These are phyloP conservation scores for Aspidiotus destructor DNA, from an alignment of 2,888 invertebrate species.

Conservation along the genomic window DNA sequence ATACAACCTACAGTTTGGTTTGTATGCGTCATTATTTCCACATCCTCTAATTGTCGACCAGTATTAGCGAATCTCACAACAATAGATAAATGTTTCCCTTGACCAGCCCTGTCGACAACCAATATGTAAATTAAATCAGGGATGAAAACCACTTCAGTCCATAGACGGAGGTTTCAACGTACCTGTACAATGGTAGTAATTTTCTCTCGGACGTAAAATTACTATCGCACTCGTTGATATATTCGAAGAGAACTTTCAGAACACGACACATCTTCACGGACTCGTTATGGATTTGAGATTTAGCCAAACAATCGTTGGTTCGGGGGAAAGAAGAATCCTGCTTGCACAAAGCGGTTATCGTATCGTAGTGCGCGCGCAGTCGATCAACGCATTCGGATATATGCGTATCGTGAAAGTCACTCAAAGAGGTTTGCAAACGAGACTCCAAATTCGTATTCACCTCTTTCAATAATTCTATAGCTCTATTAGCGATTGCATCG, in stretches of 20 bases:
- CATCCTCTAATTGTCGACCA: constrained; percentile 73
- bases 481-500: constrained; percentile 86
- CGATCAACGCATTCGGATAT: constrained; percentile 86
- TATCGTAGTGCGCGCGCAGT: constrained; percentile 75
- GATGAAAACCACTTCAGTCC: not conserved
- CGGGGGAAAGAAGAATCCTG: constrained; percentile 7
- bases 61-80: constrained; percentile 80
- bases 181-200: constrained; percentile 74
- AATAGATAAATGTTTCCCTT: constrained; percentile 79
- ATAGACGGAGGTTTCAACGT: constrained; percentile 31
- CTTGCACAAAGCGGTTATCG: constrained; percentile 52
- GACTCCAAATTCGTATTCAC: constrained; percentile 90
- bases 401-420: constrained; percentile 83
- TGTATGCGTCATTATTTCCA: constrained; percentile 84
- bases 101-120: constrained; percentile 58
- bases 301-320: constrained; percentile 6
- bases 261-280: constrained; percentile 78
- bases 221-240: constrained; percentile 88
- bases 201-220: constrained; percentile 78
- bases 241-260: constrained; percentile 87
- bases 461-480: constrained; percentile 82
- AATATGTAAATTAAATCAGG: too few species aligned
- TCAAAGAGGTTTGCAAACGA: constrained; percentile 62
- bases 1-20: constrained; percentile 87
- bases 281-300: constrained; percentile 29